These are phyloP conservation scores for Dicyrtoma fusca DNA, from an alignment of 2,888 invertebrate genomes.

Conservation along the genomic window DNA sequence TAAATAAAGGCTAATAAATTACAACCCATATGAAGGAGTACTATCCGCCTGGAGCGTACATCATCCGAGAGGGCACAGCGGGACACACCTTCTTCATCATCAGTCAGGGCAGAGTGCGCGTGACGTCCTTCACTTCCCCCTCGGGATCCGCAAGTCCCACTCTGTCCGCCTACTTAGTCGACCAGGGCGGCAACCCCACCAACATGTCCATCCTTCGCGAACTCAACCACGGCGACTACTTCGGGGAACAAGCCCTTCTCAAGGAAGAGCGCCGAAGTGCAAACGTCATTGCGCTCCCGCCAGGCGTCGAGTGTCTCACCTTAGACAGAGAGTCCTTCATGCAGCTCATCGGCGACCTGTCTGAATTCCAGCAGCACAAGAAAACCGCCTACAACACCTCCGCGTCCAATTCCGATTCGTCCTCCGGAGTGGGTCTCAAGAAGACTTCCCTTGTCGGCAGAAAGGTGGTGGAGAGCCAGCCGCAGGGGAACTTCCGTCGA, in stretches of 20 bases:
- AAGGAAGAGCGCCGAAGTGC: conserved; percentile 74
- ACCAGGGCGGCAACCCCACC: not conserved
- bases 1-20: too few species aligned
- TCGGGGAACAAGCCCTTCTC: conserved; percentile 84
- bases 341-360: conserved; percentile 79
- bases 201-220: conserved; percentile 66
- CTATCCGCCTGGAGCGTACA: conserved; percentile 75
- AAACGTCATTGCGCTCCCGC: conserved; percentile 64
- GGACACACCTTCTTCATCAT: conserved; percentile 92
- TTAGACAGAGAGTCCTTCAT: conserved; percentile 90
- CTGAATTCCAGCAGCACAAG: conserved; percentile 66
- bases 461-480: not conserved
- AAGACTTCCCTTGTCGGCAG: not conserved
- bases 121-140: conserved; percentile 61
- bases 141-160: conserved; percentile 9
- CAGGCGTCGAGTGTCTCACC: conserved; percentile 65
- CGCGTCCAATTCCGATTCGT: not conserved
- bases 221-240: conserved; percentile 78
- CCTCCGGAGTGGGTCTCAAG: not conserved
- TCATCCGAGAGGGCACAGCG: conserved; percentile 81
- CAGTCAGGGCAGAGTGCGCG: conserved; percentile 77
- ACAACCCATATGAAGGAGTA: conserved; percentile 67
- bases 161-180: not conserved
- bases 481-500: not conserved
- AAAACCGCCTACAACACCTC: conserved; percentile 23